Base-by-base conservation (phyloP, 2,888 invertebrate species). In the Sminthurides aquaticus region DNA sequence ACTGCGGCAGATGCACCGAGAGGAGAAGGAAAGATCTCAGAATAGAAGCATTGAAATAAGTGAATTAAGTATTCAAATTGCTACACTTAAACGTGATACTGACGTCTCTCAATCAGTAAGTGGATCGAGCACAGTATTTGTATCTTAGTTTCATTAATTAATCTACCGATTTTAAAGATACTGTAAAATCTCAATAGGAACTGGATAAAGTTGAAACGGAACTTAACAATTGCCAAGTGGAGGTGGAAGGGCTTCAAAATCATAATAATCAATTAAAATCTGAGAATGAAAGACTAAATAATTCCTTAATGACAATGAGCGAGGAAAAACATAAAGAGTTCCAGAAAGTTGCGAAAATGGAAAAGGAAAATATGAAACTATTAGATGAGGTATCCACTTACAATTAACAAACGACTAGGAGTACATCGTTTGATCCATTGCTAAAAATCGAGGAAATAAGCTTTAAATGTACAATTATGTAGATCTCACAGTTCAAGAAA, bases 141-240 rank as follows among this genome's bases (percentile, higher is more conserved):
- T 22, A 29, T 8, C 25, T 27, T 18, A n/a, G n/a, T 61, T 22
- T 52, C 20, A 34, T 15, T 5, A 34, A 34, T 34, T 20, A 52
- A 20, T 52, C 20, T 5, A n/a, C 15, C 52, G n/a, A 2, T 43
- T 22, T 43, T 26, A 18, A 43, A 3, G 15, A 43, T 22, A 8
- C 3, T 11, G 43, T 5, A 8, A 20, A 52, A 52, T 52, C 11
- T 11, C 43, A 8, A 15, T 49, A 67, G 67, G 65, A 69, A 56
- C 62, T 68, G 20, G 68, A 71, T n/a, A 68, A 67, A 28, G 62
- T 69, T 26, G 70, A 72, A 49, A 61, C 62, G 28, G 65, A 71
- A 49, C 54, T 71, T 26, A 69, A 69, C 34, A 64, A 66, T 1
- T 60, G 66, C 15, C 72, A 72, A 49, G 66, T 62, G 1, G 60